phyloP scores from a whole-genome alignment of 2,888 invertebrate genomes.

The Drosophila fulvimacula region DNA sequence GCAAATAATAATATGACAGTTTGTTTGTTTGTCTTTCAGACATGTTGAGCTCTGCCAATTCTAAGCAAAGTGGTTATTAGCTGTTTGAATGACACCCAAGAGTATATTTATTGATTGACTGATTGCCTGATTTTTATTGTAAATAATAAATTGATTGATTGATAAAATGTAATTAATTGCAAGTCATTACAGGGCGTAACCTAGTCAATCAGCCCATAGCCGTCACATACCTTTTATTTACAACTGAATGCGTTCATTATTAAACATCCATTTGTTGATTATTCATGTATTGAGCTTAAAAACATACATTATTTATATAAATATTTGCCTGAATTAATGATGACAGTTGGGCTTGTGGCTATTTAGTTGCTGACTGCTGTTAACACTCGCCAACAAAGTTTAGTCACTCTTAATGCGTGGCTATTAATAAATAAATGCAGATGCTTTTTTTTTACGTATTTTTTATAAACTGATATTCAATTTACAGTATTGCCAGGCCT shows the following conservation, averaged over 20 bases:
- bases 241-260: constrained; percentile 29
- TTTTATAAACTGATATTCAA: constrained; percentile 8
- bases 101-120: not conserved
- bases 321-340: constrained; percentile 43
- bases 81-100: not conserved
- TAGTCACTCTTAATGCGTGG: constrained; percentile 6
- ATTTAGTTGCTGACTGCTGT: constrained; percentile 31
- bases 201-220: not conserved
- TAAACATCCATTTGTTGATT: constrained; percentile 46
- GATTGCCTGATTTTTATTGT: not conserved
- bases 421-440: constrained; percentile 3
- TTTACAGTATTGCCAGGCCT: not conserved
- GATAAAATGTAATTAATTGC: constrained; percentile 1
- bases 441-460: not conserved
- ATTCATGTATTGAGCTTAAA: constrained; percentile 45
- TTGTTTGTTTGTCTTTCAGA: not conserved
- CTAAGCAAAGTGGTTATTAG: not conserved
- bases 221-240: not conserved
- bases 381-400: constrained; percentile 6
- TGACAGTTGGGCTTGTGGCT: constrained; percentile 43
- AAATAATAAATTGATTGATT: not conserved
- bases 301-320: constrained; percentile 40
- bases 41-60: not conserved
- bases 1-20: not conserved
- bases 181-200: constrained; percentile 7